phyloP scores from a whole-genome alignment of 2,888 invertebrate species.

The Caradrina kadenii region DNA sequence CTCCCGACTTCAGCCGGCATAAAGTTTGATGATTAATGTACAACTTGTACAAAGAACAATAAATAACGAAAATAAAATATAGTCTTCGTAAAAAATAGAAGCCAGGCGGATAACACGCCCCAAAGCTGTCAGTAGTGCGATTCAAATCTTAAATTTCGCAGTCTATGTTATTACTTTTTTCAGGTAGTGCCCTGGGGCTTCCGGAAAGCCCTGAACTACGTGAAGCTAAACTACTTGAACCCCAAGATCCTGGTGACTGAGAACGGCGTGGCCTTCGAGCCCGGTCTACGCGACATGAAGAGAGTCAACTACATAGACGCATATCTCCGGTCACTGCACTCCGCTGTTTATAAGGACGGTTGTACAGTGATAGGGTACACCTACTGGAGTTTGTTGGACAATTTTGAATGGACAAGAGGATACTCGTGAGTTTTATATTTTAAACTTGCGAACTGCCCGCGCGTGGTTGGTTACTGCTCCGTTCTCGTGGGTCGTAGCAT shows the following conservation, averaged over 20 bases:
- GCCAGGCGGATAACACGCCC: too few species aligned
- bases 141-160: too few species aligned
- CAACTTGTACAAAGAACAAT: too few species aligned
- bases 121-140: too few species aligned
- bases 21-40: too few species aligned
- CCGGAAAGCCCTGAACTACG: constrained; percentile 91
- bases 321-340: constrained; percentile 84
- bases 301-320: constrained; percentile 89
- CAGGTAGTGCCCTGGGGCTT: constrained; percentile 93
- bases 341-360: constrained; percentile 89
- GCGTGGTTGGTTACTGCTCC: too few species aligned
- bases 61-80: too few species aligned
- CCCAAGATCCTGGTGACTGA: constrained; percentile 91
- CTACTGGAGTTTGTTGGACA: constrained; percentile 95
- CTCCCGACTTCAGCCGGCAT: too few species aligned
- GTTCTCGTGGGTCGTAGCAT: too few species aligned
- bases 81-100: too few species aligned
- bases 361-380: constrained; percentile 92
- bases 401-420: constrained; percentile 95
- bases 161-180: neutral
- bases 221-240: constrained; percentile 90
- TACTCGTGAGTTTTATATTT: constrained; percentile 90
- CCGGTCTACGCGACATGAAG: constrained; percentile 82
- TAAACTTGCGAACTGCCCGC: too few species aligned
- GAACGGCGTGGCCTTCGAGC: constrained; percentile 90